Evolutionary conservation across 2,797 vertebrate species (phyloP).

Genomic region (Scolopax rusticola): DNA sequence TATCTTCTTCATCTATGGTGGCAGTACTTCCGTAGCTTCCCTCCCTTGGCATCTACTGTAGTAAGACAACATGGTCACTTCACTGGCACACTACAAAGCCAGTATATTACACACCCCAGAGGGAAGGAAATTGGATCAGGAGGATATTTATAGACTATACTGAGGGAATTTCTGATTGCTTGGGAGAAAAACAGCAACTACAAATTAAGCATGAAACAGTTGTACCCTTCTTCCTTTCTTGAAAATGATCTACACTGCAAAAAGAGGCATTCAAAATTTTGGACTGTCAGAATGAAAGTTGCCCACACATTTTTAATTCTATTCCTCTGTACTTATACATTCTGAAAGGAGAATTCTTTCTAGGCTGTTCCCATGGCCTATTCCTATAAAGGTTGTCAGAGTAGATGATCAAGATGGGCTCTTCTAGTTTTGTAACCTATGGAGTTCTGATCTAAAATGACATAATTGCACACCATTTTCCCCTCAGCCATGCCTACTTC

Average conservation of each 20-base stretch:
- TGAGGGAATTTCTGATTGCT: not conserved
- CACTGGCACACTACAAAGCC: not conserved
- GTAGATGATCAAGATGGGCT: conserved; percentile 51
- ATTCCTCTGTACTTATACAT: conserved; percentile 3
- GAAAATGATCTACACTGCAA: not conserved
- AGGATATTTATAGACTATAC: conserved; percentile 37
- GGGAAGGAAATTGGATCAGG: conserved; percentile 48
- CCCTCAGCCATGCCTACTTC: conserved; percentile 3
- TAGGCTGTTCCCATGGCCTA: not conserved
- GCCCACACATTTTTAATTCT: conserved; percentile 33
- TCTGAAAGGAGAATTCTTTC: conserved; percentile 55
- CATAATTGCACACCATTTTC: not conserved
- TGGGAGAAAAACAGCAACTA: conserved; percentile 5
- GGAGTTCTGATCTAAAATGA: conserved; percentile 47
- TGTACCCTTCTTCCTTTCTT: not conserved
- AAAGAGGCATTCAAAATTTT: not conserved
- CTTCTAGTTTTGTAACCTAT: conserved; percentile 9
- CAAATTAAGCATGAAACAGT: not conserved
- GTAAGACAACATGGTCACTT: not conserved
- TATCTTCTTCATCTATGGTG: not conserved
- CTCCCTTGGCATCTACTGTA: not conserved
- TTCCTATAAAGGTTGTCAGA: conserved; percentile 51
- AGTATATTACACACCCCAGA: not conserved
- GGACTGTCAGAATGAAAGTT: conserved; percentile 11
- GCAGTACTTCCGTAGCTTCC: not conserved